phyloP scores from a whole-genome alignment of 1,140 invertebrate species.

The Drosophila nigromelanica region DNA sequence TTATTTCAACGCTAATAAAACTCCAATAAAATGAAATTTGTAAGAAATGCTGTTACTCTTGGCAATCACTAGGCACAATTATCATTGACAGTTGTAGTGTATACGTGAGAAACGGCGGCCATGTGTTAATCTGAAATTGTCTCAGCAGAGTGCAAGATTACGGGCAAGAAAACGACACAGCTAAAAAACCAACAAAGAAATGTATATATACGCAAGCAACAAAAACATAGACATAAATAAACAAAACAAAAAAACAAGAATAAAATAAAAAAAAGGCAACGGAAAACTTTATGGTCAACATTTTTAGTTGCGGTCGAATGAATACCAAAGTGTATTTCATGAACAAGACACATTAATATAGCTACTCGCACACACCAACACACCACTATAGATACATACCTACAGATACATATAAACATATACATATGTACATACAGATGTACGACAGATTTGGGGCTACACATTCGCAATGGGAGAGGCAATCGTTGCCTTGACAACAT shows the following conservation, averaged over 20 bases:
- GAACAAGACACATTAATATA: constrained; percentile 58
- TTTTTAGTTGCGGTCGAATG: constrained; percentile 81
- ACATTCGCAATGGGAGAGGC: constrained; percentile 14
- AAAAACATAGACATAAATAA: constrained; percentile 71
- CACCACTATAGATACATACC: neutral
- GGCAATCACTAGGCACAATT: constrained; percentile 40
- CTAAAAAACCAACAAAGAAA: constrained; percentile 22
- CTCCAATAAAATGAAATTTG: constrained; percentile 66
- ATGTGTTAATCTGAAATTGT: constrained; percentile 61
- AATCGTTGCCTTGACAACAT: constrained; percentile 63
- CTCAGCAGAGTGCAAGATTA: constrained; percentile 28
- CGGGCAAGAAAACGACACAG: constrained; percentile 28
- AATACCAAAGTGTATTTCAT: constrained; percentile 78
- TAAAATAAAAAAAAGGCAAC: constrained; percentile 25
- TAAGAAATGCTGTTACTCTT: constrained; percentile 39
- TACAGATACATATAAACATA: neutral
- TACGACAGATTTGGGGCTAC: neutral
- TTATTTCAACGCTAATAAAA: constrained; percentile 80
- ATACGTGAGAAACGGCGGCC: constrained; percentile 56
- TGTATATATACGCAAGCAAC: constrained; percentile 26
- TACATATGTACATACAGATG: neutral
- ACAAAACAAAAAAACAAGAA: constrained; percentile 58
- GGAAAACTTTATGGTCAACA: constrained; percentile 73
- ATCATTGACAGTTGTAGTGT: constrained; percentile 56
- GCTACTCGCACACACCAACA: constrained; percentile 7